phyloP scores from a whole-genome alignment of 2,113 vertebrate species.

The Entosphenus tridentatus region DNA sequence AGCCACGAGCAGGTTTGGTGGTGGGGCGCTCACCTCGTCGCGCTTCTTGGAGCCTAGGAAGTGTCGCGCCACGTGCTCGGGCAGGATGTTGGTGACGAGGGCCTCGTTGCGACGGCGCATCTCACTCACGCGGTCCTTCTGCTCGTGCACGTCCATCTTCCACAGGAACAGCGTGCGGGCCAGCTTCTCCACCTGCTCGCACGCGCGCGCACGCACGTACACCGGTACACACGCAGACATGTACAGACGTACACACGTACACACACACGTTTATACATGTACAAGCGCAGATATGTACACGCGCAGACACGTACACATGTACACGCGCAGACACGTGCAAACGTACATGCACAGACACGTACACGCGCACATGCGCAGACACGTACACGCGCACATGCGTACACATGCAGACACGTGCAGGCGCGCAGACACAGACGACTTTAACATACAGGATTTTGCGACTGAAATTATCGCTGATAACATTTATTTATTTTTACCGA shows the following conservation, averaged over 20 bases:
- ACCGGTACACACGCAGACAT: background rate
- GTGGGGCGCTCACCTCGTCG: slow-evolving; percentile 37
- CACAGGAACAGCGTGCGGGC: slow-evolving; percentile 65
- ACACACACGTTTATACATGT: background rate
- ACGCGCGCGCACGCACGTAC: background rate
- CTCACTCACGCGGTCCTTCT: slow-evolving; percentile 73
- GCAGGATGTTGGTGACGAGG: slow-evolving; percentile 78
- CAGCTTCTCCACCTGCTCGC: slow-evolving; percentile 46
- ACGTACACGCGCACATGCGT: background rate
- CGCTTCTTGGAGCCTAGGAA: slow-evolving; percentile 74
- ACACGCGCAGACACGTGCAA: background rate
- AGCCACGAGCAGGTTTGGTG: too few species aligned
- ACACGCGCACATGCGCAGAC: background rate
- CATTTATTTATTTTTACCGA: too few species aligned
- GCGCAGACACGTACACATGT: background rate
- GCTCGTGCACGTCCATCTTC: slow-evolving; percentile 63
- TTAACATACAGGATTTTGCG: too few species aligned
- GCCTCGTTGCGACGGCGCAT: slow-evolving; percentile 86
- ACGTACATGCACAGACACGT: background rate
- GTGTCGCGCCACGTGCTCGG: slow-evolving; percentile 75
- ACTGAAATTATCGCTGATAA: too few species aligned
- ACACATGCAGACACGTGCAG: background rate
- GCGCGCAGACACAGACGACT: too few species aligned
- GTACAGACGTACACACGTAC: background rate
- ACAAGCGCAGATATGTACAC: background rate